Base-by-base conservation (phyloP, 1,140 invertebrate species). In the Bombus superbus region DNA sequence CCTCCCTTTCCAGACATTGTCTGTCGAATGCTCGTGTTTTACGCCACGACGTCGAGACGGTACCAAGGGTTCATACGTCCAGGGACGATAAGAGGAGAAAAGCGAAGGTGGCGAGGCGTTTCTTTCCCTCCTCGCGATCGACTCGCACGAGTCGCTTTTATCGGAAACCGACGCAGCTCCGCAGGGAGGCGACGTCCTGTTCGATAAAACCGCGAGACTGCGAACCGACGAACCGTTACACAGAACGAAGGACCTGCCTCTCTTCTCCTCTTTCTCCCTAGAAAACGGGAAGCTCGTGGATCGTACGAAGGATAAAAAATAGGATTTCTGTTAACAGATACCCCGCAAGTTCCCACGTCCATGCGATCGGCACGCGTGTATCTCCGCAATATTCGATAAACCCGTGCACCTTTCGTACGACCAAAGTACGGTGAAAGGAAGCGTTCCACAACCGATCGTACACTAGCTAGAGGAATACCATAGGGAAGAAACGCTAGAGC, bases 201-300 rank as follows among this genome's bases (percentile, higher is more conserved):
- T 85, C 53, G 83, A 77, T 80, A 73, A 85, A 85, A 85, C 76
- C 42, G 76, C 57, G 68, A 64, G 57, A 62, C 83, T 84, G 82
- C 71, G 75, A 68, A 32, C 11, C 44, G 38, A 3, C 38, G 38
- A 42, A 57, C 82, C 81, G 66, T 38, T 18, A 3, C 2, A 59
- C 53, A n/a, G 4, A 8, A 44, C 64, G 64, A 69, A 78, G 64
- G 47, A 47, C 42, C 74, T 47, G n/a, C 69, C 5, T 25, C 47
- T 28, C 4, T 42, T n/a, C 3, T 32, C 3, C 69, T n/a, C 5
- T 66, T 15, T 62, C 32, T n/a, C 1, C 11, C 32, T 25, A 9
- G 38, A 42, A 57, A 59, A n/a, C 75, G 13, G 38, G 18, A 68
- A 68, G 69, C 57, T 38, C 25, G 47, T 53, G 47, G 47, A 22